Percentiles rank a stretch among this genome's conserved stretches.
phyloP scores from a whole-genome alignment of 37 sponge, comb jelly and placozoan genomes.

The Ianthella basta region DNA sequence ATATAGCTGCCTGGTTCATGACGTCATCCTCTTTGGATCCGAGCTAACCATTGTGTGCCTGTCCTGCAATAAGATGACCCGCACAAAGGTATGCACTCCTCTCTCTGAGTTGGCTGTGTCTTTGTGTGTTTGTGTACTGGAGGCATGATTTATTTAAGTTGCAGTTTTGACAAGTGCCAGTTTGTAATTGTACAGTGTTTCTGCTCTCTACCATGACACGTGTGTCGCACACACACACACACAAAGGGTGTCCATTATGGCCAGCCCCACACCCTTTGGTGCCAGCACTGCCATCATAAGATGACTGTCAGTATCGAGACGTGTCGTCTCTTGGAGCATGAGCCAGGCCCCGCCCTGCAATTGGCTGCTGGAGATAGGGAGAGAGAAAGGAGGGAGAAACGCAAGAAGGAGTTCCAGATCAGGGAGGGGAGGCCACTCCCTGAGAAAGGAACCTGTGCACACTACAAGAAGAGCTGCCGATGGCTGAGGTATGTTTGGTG shows the following conservation, averaged over 20 bases:
- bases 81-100: background rate
- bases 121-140: no score
- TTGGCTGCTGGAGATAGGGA: background rate
- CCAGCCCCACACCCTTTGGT: conserved; percentile 50
- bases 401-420: conserved; percentile 10
- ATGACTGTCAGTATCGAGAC: conserved; percentile 30
- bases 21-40: conserved; percentile 55
- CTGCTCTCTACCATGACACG: no score
- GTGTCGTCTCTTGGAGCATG: conserved; percentile 54
- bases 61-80: conserved; percentile 40
- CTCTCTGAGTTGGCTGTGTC: background rate
- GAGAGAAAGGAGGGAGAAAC: background rate
- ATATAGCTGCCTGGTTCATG: conserved; percentile 42
- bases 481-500: conserved; percentile 78
- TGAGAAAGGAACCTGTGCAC: conserved; percentile 64
- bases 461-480: conserved; percentile 84
- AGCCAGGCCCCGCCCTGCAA: background rate
- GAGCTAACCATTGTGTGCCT: conserved; percentile 47
- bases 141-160: no score
- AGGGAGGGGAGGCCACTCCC: conserved; percentile 74
- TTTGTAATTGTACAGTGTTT: no score
- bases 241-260: conserved; percentile 48
- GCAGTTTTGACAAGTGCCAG: no score
- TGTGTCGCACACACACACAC: no score
- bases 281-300: conserved; percentile 54